Evolutionary conservation across 2,797 vertebrate species (phyloP).

Genomic region (Margarornis squamiger): DNA sequence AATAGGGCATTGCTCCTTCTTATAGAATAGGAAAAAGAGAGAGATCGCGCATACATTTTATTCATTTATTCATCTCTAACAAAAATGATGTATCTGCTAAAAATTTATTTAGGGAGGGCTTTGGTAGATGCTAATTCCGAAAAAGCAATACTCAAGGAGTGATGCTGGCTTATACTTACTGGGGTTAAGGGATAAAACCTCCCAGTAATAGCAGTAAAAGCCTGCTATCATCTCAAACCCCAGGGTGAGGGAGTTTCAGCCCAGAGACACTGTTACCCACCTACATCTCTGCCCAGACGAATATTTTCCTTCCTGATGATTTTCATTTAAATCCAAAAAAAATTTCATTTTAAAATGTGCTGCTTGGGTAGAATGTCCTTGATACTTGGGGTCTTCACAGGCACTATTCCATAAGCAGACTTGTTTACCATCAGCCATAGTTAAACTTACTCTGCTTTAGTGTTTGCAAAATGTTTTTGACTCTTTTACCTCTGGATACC

Average conservation of each 20-base stretch:
- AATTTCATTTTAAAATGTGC: neutral
- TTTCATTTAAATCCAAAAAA: neutral
- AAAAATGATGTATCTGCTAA: constrained; percentile 75
- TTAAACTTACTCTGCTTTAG: neutral
- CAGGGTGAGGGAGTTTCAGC: neutral
- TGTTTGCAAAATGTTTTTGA: neutral
- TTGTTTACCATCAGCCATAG: neutral
- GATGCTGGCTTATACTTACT: neutral
- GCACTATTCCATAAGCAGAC: constrained; percentile 41
- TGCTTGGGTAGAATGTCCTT: neutral
- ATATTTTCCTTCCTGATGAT: neutral
- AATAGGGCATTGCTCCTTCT: constrained; percentile 76
- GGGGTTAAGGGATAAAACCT: constrained; percentile 27
- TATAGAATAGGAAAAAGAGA: constrained; percentile 61
- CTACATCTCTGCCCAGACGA: neutral
- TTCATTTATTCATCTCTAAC: constrained; percentile 77
- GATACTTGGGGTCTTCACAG: neutral
- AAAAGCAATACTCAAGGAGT: constrained; percentile 4
- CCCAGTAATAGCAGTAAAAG: neutral
- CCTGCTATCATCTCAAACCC: neutral
- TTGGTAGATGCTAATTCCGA: constrained; percentile 53
- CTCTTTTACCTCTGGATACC: neutral
- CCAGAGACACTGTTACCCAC: neutral
- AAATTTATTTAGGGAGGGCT: constrained; percentile 71
- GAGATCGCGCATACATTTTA: constrained; percentile 51